Conservation (phyloP, 37 sponge, comb jelly and placozoan species). For the Ianthella basta region DNA sequence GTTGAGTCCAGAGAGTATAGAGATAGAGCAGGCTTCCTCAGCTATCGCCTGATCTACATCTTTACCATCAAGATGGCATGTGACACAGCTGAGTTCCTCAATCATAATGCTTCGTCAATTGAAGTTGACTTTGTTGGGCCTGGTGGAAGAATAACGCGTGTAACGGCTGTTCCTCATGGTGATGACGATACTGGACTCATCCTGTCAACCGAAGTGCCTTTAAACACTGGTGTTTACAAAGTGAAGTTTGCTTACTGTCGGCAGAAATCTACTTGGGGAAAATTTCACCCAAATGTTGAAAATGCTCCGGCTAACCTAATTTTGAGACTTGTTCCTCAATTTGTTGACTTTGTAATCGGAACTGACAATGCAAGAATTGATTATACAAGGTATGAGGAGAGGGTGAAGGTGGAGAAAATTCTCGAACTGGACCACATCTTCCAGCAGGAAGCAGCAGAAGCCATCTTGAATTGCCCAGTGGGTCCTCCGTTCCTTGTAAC, state of each 20-base stretch:
- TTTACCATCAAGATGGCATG: background rate
- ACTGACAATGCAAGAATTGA: too few species aligned
- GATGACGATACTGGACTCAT: too few species aligned
- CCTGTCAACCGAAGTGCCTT: too few species aligned
- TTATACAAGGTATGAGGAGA: background rate
- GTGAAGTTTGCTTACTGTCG: too few species aligned
- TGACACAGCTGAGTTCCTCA: slow-evolving; percentile 1
- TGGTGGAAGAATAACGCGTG: too few species aligned
- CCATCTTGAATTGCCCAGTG: background rate
- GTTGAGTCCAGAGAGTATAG: too few species aligned
- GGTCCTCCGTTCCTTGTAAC: slow-evolving; percentile 28
- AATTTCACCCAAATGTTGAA: background rate
- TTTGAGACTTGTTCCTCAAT: background rate
- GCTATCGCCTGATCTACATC: background rate
- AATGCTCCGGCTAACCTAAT: background rate
- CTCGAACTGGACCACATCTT: slow-evolving; percentile 5
- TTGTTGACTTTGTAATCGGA: background rate
- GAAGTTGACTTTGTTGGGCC: background rate
- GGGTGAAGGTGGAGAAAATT: background rate
- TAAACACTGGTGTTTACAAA: too few species aligned
- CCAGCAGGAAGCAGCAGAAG: slow-evolving; percentile 26
- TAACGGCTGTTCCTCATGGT: too few species aligned
- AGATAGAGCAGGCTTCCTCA: background rate
- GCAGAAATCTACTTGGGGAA: background rate
- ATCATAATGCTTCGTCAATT: background rate